Evolutionary conservation across 2,888 invertebrate species (phyloP).

Genomic region (Agrilus mali): DNA sequence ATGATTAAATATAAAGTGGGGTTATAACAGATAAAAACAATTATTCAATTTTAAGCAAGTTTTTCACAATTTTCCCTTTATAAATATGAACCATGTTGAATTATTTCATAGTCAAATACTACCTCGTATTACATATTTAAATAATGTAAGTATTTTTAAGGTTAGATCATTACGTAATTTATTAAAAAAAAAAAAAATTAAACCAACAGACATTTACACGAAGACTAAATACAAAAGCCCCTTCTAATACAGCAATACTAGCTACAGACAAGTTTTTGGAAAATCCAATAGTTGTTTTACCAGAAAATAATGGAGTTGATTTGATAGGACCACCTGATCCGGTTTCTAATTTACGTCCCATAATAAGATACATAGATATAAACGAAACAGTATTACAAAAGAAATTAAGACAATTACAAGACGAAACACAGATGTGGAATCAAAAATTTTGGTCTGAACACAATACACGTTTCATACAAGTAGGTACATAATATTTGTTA

Average conservation of each 20-base stretch:
- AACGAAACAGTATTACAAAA: conserved; percentile 57
- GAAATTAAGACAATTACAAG: conserved; percentile 48
- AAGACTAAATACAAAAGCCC: no score
- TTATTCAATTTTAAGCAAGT: no score
- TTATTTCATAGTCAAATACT: no score
- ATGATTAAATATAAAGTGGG: no score
- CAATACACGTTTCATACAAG: conserved; percentile 62
- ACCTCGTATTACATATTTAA: no score
- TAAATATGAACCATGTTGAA: no score
- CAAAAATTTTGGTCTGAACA: conserved; percentile 74
- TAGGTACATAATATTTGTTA: conserved; percentile 25
- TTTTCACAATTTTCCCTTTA: no score
- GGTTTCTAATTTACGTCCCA: conserved; percentile 63
- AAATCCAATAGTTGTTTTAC: conserved; percentile 24
- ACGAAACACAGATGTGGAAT: conserved; percentile 70
- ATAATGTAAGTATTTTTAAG: no score
- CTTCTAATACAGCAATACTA: not conserved
- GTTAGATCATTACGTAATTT: no score
- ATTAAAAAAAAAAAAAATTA: no score
- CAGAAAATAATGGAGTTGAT: conserved; percentile 36
- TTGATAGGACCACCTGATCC: conserved; percentile 72
- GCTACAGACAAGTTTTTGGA: conserved; percentile 11
- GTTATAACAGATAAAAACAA: no score
- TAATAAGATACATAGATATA: conserved; percentile 48
- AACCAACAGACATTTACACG: no score